These are phyloP conservation scores for Vultur gryphus DNA, from an alignment of 2,797 vertebrate genomes.

Conservation along the genomic window DNA sequence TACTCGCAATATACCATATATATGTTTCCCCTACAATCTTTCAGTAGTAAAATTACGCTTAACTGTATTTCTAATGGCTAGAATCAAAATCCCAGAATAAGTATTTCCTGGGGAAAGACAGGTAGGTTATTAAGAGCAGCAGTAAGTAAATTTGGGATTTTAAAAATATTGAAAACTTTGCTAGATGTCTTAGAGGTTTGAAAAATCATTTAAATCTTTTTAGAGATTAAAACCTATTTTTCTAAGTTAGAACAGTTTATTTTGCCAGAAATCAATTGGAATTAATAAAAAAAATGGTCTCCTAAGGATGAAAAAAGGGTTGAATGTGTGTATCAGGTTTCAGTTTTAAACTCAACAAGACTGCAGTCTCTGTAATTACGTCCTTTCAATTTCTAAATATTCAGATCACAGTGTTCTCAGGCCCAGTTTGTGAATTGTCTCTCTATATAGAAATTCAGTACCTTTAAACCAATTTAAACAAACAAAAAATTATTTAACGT, in stretches of 20 bases:
- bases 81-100: not conserved
- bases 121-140: not conserved
- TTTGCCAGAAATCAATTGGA: not conserved
- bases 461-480: not conserved
- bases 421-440: not conserved
- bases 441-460: not conserved
- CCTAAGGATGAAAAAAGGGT: not conserved
- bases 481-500: not conserved
- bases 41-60: not conserved
- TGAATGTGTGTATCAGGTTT: not conserved
- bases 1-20: fast-evolving
- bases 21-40: not conserved
- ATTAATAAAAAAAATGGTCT: not conserved
- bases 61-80: not conserved
- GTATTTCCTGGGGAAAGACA: not conserved
- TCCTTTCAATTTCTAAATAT: not conserved
- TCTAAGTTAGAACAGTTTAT: not conserved
- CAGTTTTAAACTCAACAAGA: not conserved
- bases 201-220: not conserved
- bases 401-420: not conserved
- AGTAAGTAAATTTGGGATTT: not conserved
- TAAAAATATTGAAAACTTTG: not conserved
- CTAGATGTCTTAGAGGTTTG: not conserved
- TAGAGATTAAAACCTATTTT: not conserved
- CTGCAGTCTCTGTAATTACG: not conserved